phyloP scores from a whole-genome alignment of 1,140 invertebrate species.

The Pseudoatta argentina region DNA sequence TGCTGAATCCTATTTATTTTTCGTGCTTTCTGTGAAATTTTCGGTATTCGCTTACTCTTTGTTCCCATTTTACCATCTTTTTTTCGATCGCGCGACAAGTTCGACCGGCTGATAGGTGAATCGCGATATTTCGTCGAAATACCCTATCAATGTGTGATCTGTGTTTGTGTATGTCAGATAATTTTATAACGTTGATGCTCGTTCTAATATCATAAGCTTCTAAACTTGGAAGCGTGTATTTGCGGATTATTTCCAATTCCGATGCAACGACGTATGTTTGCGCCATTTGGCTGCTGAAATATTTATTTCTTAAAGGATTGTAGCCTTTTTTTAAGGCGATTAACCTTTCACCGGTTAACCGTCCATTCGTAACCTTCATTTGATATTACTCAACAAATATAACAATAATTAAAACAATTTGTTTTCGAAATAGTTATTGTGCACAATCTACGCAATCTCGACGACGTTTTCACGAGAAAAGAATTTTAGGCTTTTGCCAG shows the following conservation, averaged over 20 bases:
- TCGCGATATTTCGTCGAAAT: not conserved
- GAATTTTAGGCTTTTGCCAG: not conserved
- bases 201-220: constrained; percentile 20
- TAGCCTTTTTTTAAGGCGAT: not conserved
- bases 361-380: not conserved
- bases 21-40: constrained; percentile 61
- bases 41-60: constrained; percentile 16
- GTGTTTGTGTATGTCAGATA: constrained; percentile 34
- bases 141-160: constrained; percentile 45
- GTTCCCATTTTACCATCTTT: not conserved
- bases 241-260: not conserved
- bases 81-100: not conserved
- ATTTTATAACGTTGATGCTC: constrained; percentile 64
- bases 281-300: not conserved
- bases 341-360: not conserved
- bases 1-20: constrained; percentile 69
- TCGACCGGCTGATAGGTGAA: not conserved
- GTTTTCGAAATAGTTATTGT: not conserved
- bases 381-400: not conserved
- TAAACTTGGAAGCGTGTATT: not conserved
- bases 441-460: not conserved
- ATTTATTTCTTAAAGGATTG: not conserved
- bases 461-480: not conserved
- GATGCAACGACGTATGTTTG: not conserved
- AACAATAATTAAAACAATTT: not conserved